Evolutionary conservation across 2,797 vertebrate species (phyloP).

Genomic region (Cossypha dichroa): DNA sequence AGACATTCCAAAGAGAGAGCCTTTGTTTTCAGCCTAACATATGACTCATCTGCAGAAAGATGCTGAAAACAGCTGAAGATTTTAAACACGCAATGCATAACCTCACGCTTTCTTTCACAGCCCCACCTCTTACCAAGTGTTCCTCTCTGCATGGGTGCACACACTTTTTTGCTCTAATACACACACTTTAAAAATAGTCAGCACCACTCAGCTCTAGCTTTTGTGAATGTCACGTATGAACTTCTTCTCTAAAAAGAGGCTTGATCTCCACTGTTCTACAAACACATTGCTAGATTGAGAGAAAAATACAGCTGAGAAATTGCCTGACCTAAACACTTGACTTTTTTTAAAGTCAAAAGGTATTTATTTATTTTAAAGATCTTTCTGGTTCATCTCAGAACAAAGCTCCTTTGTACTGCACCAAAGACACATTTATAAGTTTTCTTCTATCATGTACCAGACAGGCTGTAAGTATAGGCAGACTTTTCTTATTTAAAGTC

Average conservation of each 20-base stretch:
- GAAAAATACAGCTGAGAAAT: neutral
- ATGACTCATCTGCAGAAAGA: neutral
- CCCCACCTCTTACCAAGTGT: neutral
- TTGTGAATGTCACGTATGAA: rapidly evolving
- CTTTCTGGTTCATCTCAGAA: neutral
- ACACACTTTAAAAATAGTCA: neutral
- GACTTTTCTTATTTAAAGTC: neutral
- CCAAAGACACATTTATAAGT: neutral
- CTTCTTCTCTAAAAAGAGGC: neutral
- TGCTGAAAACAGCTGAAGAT: neutral
- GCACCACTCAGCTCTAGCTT: neutral
- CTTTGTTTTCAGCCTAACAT: neutral
- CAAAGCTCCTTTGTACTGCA: neutral
- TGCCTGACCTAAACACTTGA: neutral
- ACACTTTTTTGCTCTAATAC: neutral
- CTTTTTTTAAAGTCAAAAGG: neutral
- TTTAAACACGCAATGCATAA: neutral
- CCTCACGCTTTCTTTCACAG: neutral
- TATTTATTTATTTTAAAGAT: neutral
- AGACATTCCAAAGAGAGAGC: neutral
- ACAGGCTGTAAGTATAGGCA: neutral
- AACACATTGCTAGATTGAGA: neutral
- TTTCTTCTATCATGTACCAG: neutral
- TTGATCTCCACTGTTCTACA: neutral
- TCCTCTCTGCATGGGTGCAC: neutral